phyloP scores from a whole-genome alignment of 2,797 vertebrate species.

The Ammospiza maritima region DNA sequence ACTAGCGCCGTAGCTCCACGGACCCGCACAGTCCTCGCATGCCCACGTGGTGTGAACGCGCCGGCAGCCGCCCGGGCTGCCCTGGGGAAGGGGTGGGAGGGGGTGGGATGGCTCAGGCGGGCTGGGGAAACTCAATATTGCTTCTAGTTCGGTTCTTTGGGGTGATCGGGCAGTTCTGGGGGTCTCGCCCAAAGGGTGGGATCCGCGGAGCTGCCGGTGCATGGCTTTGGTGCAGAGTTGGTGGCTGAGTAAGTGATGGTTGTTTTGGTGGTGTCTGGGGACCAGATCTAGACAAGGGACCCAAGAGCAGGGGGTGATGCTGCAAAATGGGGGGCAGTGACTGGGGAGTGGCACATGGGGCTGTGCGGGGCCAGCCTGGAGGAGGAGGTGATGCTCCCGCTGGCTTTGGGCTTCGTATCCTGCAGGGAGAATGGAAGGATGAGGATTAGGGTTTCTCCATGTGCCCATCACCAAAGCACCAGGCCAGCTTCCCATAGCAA shows the following conservation, averaged over 20 bases:
- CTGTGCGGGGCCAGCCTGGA: fast-evolving
- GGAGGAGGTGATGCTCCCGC: neutral
- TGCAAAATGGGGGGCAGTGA: neutral
- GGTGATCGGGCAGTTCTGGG: neutral
- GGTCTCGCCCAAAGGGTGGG: neutral
- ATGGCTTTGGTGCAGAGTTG: slow-evolving; percentile 7
- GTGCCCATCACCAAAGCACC: neutral
- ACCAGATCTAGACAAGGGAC: neutral
- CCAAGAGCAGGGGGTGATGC: neutral
- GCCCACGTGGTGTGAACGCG: slow-evolving; percentile 33
- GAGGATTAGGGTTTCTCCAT: neutral
- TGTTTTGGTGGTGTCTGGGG: neutral
- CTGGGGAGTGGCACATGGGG: neutral
- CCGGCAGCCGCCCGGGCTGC: neutral
- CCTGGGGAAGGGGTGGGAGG: neutral
- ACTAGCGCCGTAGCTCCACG: slow-evolving; percentile 13
- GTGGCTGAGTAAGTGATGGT: neutral
- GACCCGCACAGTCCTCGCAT: slow-evolving; percentile 68
- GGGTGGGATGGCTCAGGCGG: neutral
- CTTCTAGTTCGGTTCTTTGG: neutral
- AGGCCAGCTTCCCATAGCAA: neutral
- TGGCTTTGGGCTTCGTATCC: neutral
- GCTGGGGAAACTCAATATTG: neutral
- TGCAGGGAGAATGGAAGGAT: neutral
- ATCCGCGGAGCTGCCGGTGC: neutral